These are phyloP conservation scores for Cecropterus lyciades DNA, from an alignment of 1,140 invertebrate species.

Conservation along the genomic window DNA sequence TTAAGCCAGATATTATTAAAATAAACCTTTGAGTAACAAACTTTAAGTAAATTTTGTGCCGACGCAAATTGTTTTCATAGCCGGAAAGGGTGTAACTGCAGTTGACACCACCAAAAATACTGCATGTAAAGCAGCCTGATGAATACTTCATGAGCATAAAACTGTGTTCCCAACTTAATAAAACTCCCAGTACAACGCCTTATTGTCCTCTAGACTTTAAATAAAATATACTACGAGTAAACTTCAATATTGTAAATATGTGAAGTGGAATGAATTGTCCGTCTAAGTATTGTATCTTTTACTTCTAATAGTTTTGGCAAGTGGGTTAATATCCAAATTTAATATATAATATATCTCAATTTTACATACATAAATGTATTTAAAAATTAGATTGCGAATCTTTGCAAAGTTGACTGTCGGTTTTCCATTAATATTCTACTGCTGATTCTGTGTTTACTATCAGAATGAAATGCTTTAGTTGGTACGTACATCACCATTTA, in stretches of 20 bases:
- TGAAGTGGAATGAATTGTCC: neutral
- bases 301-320: neutral
- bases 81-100: slow-evolving; percentile 33
- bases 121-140: slow-evolving; percentile 31
- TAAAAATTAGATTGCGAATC: too few relatives aligned
- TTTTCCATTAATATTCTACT: too few relatives aligned
- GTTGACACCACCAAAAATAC: slow-evolving; percentile 37
- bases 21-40: slow-evolving; percentile 3
- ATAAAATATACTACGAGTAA: slow-evolving; percentile 14
- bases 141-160: slow-evolving; percentile 36
- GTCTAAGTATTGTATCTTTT: neutral
- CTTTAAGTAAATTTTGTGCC: slow-evolving; percentile 26
- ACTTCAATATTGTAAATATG: slow-evolving; percentile 3
- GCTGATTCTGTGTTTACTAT: too few relatives aligned
- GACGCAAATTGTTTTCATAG: slow-evolving; percentile 31
- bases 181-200: slow-evolving; percentile 29
- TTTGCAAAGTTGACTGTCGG: too few relatives aligned
- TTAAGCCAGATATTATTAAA: neutral
- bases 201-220: slow-evolving; percentile 27
- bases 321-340: too few relatives aligned
- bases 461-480: too few relatives aligned
- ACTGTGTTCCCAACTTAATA: slow-evolving; percentile 34
- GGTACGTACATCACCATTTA: too few relatives aligned
- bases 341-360: too few relatives aligned
- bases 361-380: too few relatives aligned